Base-by-base conservation (phyloP, 2,113 vertebrate species). In the Alosa alosa region DNA sequence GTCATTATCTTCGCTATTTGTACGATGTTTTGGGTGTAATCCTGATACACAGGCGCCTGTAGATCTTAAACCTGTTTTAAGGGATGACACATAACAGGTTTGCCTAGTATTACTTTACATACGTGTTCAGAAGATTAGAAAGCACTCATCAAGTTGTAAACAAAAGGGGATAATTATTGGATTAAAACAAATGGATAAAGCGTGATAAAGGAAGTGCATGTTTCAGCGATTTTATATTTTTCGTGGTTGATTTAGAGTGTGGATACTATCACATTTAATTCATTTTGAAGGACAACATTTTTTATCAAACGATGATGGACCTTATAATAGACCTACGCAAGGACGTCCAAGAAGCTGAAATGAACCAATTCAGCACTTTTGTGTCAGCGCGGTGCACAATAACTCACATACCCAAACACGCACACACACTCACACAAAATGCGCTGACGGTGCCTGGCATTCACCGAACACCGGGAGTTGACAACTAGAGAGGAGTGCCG, bases 11-110 rank as follows among this genome's bases (percentile, higher is more conserved):
- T 36, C 13, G 72, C 72, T 78, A 78, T 78, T 75, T 17, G 72
- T 17, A 39, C 72, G 39, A 75, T 15, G 72, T 31, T 5, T 17
- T 78, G 72, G 72, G 72, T 78, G 72, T 78, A 78, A 17, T 39
- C 72, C 13, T 75, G 9, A 75, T 31, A 75, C 72, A 39, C 31
- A 78, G 15, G 72, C 11, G 72, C 15, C 2, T 36, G 25, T 78
- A 15, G 13, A 78, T 36, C 4, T 39, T 10, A 39, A 78, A 78
- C 72, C 72, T 39, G 72, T 78, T 78, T 78, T 17, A 15, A 18
- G 31, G 72, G 72, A 78, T 78, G 13, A 78, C 39, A 78, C 41
- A 78, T 39, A 78, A 78, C 72, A 78, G 72, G 72, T 78, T 78
- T 78, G 31, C 36, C 72, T 39, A 39, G 31, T 17, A 36, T 78